Base-by-base conservation (phyloP, 2,888 invertebrate genomes). In the Amphipyra berbera region DNA sequence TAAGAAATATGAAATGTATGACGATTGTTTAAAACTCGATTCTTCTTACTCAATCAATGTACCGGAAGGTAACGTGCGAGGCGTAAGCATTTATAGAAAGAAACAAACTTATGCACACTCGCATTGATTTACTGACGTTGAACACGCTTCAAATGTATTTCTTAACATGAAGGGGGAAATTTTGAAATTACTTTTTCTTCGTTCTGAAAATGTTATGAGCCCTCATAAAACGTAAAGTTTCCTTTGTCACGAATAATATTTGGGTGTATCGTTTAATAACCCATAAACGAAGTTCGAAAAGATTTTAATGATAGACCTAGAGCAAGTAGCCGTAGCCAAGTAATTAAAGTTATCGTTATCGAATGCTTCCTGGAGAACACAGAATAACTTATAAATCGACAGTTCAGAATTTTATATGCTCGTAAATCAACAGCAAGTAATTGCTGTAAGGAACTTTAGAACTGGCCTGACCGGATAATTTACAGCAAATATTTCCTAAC, bases 161-260 rank as follows among this genome's bases (percentile, higher is more conserved):
- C 52, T 67, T 63, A 50, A 58, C 45, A 47, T 54, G 48, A 42
- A 66, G 69, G 68, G 71, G 60, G 65, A 76, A 61, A 50, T 60
- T 56, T 59, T 61, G 14, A 68, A 69, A 76, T 62, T 12, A 58
- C 61, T 65, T 61, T 71, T 79, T 56, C n/a, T 48, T 62, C 35
- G 41, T 61, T 61, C 41, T 40, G 41, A 73, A 73, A 62, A 52
- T 48, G 9, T 68, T 48, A 60, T 61, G 30, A 65, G 41, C 41
- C 68, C 62, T 73, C 77, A 47, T 77, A 79, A 78, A 78, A 67
- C 8, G 42, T 64, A 74, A 76, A 78, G 66, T 63, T 74, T 45
- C 61, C 38, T 72, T 74, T 68, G 73, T 80, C 78, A 80, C 78
- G 78, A 77, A 53, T 13, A 27, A 40, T 45, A 12, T 68, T 72